Conservation (phyloP, 2,113 vertebrate species). For the Callocephalon fimbriatum region DNA sequence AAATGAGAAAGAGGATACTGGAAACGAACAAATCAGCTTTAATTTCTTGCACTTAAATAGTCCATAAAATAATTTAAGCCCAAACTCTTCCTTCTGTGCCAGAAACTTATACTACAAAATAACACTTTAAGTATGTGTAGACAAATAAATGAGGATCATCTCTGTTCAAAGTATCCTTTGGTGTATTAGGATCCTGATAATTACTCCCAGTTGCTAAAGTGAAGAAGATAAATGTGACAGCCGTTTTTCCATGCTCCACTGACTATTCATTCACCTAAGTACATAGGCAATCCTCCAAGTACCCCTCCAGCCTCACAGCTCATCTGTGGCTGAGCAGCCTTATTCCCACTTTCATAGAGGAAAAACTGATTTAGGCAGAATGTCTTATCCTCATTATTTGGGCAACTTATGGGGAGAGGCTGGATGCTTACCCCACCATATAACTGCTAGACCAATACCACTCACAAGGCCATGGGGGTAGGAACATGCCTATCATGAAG, state of each 20-base stretch:
- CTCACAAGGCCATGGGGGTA: not conserved
- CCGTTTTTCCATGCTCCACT: not conserved
- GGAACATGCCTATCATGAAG: not conserved
- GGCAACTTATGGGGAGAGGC: not conserved
- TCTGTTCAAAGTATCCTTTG: conserved; percentile 2
- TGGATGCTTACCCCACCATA: not conserved
- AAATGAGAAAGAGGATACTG: conserved; percentile 44
- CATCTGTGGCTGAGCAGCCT: not conserved
- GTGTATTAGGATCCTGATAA: conserved; percentile 22
- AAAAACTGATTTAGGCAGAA: not conserved
- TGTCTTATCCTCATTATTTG: not conserved
- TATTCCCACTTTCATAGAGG: not conserved
- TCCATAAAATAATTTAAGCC: conserved; percentile 43
- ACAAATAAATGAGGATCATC: conserved; percentile 38
- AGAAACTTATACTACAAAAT: not conserved
- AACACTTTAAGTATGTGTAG: not conserved
- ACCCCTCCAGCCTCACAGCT: not conserved
- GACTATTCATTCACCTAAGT: not conserved
- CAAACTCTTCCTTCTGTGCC: not conserved
- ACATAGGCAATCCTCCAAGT: not conserved
- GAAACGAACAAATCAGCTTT: conserved; percentile 19
- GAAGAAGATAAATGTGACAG: conserved; percentile 32
- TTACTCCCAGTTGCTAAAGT: not conserved
- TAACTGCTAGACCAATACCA: not conserved
- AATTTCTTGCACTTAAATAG: conserved; percentile 24